Evolutionary conservation across 92 coral and sea anemone genomes (phyloP).

Genomic region (Muricea muricata): DNA sequence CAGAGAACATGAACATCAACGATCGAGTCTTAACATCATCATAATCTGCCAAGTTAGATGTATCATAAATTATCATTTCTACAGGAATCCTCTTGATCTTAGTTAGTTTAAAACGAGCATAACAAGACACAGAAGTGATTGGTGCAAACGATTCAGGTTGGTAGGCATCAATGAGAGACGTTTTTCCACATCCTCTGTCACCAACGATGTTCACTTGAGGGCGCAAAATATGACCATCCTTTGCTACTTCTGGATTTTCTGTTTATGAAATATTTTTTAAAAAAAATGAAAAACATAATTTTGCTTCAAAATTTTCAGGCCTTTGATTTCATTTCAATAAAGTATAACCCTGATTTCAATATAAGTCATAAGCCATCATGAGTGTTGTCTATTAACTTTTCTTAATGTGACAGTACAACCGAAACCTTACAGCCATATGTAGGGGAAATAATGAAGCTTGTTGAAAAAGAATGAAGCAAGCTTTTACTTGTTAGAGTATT

Average conservation of each 20-base stretch:
- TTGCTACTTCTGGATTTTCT: neutral
- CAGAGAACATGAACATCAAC: neutral
- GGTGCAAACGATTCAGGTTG: neutral
- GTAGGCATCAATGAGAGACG: neutral
- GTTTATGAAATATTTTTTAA: neutral
- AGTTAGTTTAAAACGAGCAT: neutral
- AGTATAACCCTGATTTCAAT: no score
- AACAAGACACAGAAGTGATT: neutral
- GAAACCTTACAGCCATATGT: no score
- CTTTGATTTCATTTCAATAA: no score
- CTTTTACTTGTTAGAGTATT: no score
- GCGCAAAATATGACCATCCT: no score
- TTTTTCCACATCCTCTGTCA: neutral
- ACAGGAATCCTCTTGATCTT: neutral
- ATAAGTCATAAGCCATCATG: no score
- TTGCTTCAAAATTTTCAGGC: no score
- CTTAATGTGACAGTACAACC: no score
- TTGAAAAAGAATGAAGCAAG: no score
- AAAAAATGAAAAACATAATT: neutral
- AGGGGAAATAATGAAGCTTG: no score
- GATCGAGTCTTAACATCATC: neutral
- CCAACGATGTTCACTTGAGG: neutral
- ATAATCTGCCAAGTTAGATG: neutral
- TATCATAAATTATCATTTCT: neutral
- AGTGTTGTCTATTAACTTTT: no score